phyloP scores from a whole-genome alignment of 2,888 invertebrate genomes.

The Nasonia oneida region DNA sequence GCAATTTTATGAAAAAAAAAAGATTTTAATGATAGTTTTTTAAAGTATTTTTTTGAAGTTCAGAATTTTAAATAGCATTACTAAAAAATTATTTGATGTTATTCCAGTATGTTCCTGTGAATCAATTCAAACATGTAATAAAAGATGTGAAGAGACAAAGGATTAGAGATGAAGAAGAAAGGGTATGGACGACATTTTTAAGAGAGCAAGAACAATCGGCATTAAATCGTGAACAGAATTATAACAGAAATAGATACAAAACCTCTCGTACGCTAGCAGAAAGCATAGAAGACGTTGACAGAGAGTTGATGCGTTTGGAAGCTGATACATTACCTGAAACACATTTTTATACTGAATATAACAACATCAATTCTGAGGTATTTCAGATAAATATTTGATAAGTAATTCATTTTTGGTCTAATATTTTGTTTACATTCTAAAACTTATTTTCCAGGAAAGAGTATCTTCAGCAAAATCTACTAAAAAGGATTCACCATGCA shows the following conservation, averaged over 20 bases:
- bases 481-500: slow-evolving; percentile 38
- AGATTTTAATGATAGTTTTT: no score
- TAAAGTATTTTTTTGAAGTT: not conserved
- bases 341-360: slow-evolving; percentile 33
- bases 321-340: slow-evolving; percentile 67
- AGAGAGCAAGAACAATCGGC: slow-evolving; percentile 66
- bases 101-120: slow-evolving; percentile 73
- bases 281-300: slow-evolving; percentile 68
- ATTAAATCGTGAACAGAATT: slow-evolving; percentile 32
- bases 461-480: not conserved
- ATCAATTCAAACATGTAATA: slow-evolving; percentile 72
- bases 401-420: slow-evolving; percentile 38
- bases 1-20: not conserved
- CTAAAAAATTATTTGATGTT: not conserved
- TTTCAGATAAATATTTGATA: slow-evolving; percentile 32
- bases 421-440: slow-evolving; percentile 14
- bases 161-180: slow-evolving; percentile 71
- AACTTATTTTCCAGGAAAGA: slow-evolving; percentile 38
- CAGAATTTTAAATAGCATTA: slow-evolving; percentile 18
- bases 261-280: slow-evolving; percentile 61
- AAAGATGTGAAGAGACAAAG: slow-evolving; percentile 72
- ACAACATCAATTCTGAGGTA: not conserved
- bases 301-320: slow-evolving; percentile 68
- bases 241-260: slow-evolving; percentile 16
- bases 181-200: slow-evolving; percentile 70